phyloP scores from a whole-genome alignment of 2,888 invertebrate genomes.

The Euzophera pinguis region DNA sequence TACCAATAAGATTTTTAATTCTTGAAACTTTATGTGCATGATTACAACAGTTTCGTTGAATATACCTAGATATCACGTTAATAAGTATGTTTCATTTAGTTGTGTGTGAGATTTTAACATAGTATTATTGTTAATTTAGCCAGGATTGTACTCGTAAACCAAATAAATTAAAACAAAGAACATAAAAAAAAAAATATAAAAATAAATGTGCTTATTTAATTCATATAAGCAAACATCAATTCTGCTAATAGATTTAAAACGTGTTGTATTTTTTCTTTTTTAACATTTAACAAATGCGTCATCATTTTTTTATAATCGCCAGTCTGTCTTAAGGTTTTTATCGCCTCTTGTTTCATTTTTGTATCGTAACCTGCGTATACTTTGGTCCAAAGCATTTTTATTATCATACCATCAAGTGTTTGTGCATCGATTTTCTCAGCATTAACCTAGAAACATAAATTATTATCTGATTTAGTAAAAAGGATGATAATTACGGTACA shows the following conservation, averaged over 20 bases:
- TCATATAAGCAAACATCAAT: constrained; percentile 51
- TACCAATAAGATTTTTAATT: too few relatives aligned
- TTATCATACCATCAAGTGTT: constrained; percentile 58
- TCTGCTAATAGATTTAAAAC: constrained; percentile 51
- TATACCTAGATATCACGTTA: too few relatives aligned
- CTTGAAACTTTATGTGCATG: too few relatives aligned
- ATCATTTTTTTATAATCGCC: constrained; percentile 56
- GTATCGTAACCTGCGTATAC: constrained; percentile 49
- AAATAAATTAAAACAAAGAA: too few relatives aligned
- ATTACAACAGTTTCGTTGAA: too few relatives aligned
- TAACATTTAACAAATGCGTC: constrained; percentile 42
- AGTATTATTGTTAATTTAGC: too few relatives aligned
- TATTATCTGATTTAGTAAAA: too few relatives aligned
- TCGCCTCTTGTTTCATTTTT: constrained; percentile 50
- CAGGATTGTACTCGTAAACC: too few relatives aligned
- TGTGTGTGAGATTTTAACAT: too few relatives aligned
- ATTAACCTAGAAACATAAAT: constrained; percentile 36
- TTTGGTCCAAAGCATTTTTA: constrained; percentile 63
- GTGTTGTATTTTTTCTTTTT: constrained; percentile 49
- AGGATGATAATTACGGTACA: too few relatives aligned
- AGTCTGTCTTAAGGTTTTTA: constrained; percentile 42
- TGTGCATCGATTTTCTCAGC: constrained; percentile 41
- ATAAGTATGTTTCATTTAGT: too few relatives aligned
- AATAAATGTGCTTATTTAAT: constrained; percentile 22
- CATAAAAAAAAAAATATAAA: neutral